Percentiles rank a stretch among this genome's conserved stretches.
phyloP scores from a whole-genome alignment of 2,113 vertebrate genomes.

The Sphaerodactylus townsendi region DNA sequence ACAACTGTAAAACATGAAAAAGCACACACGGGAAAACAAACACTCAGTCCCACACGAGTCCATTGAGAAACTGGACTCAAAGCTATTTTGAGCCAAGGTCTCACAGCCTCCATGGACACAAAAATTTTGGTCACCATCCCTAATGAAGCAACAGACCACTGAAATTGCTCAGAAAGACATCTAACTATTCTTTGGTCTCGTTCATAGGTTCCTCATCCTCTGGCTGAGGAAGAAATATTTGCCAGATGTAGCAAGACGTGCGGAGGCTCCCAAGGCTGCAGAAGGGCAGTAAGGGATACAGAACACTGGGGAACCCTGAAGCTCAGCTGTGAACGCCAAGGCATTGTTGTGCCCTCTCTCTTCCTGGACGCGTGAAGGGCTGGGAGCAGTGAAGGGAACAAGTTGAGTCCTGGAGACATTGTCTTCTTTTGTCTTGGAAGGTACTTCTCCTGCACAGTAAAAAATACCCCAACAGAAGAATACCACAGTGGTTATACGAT shows the following conservation, averaged over 20 bases:
- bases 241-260: slow-evolving; percentile 52
- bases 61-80: neutral
- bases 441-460: slow-evolving; percentile 57
- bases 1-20: slow-evolving; percentile 10
- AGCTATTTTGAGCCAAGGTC: neutral
- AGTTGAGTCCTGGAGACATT: neutral
- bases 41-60: neutral
- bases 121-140: neutral
- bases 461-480: neutral
- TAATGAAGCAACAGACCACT: neutral
- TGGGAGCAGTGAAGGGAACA: neutral
- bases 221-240: slow-evolving; percentile 50
- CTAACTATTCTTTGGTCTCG: neutral
- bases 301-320: slow-evolving; percentile 56
- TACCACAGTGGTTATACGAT: neutral
- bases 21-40: too few relatives aligned
- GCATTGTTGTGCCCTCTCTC: slow-evolving; percentile 44
- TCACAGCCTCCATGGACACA: neutral
- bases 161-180: neutral
- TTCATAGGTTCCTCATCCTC: slow-evolving; percentile 41
- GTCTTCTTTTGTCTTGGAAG: slow-evolving; percentile 29
- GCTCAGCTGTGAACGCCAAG: slow-evolving; percentile 55
- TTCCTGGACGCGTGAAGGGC: neutral
- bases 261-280: slow-evolving; percentile 66
- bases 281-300: slow-evolving; percentile 63